Evolutionary conservation across 2,113 vertebrate genomes (phyloP).

Genomic region (Corythornis cristatus): DNA sequence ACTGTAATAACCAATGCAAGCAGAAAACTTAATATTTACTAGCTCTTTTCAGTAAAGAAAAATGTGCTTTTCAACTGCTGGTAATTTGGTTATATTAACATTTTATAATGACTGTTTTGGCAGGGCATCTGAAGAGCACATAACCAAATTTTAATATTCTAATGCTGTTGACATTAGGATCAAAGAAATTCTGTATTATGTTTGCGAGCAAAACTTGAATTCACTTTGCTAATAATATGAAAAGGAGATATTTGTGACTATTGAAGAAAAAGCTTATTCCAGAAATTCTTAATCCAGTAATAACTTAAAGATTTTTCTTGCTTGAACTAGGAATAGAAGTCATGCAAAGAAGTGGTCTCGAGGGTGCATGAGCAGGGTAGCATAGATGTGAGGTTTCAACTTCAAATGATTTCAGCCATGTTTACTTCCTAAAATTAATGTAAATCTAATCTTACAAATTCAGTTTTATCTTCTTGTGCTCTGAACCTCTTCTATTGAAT

Average conservation of each 20-base stretch:
- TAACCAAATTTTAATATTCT: slow-evolving; percentile 23
- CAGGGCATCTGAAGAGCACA: slow-evolving; percentile 36
- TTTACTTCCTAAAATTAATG: slow-evolving; percentile 5
- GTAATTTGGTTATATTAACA: background rate
- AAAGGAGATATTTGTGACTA: slow-evolving; percentile 32
- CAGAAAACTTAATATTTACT: background rate
- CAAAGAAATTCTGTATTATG: slow-evolving; percentile 34
- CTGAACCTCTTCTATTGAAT: slow-evolving; percentile 34
- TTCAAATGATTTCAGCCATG: background rate
- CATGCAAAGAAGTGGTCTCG: background rate
- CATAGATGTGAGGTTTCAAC: background rate
- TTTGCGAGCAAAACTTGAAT: slow-evolving; percentile 41
- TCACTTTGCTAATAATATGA: slow-evolving; percentile 35
- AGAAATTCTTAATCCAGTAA: background rate
- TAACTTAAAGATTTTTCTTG: slow-evolving; percentile 9
- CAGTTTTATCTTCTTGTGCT: slow-evolving; percentile 22
- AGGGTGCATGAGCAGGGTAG: background rate
- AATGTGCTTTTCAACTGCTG: background rate
- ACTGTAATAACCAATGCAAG: background rate
- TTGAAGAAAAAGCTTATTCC: slow-evolving; percentile 33
- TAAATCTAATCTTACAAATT: background rate
- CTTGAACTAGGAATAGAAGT: slow-evolving; percentile 1
- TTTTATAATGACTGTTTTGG: slow-evolving; percentile 46
- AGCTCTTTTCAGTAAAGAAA: background rate
- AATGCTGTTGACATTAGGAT: slow-evolving; percentile 30